Evolutionary conservation across 2,888 invertebrate species (phyloP).

Genomic region (Heliconius ismenius): DNA sequence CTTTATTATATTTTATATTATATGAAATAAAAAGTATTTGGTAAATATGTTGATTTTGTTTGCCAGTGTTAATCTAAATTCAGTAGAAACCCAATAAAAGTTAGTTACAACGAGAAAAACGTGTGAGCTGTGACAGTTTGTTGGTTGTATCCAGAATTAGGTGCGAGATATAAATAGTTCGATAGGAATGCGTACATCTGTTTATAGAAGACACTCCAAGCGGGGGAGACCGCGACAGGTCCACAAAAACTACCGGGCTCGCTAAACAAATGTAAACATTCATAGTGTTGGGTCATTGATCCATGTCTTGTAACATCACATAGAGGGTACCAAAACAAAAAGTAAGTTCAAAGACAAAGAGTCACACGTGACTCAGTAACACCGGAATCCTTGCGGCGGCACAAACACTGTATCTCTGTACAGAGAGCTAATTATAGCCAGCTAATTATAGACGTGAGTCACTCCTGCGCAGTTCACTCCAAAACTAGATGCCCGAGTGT

Average conservation of each 20-base stretch:
- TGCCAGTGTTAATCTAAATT: neutral
- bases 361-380: constrained; percentile 59
- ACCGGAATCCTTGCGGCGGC: constrained; percentile 54
- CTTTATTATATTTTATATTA: no score
- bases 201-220: constrained; percentile 69
- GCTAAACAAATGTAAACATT: constrained; percentile 22
- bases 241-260: constrained; percentile 47
- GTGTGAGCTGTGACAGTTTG: constrained; percentile 50
- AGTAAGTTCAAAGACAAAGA: constrained; percentile 56
- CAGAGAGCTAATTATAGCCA: constrained; percentile 67
- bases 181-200: constrained; percentile 73
- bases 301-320: constrained; percentile 19
- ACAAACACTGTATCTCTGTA: constrained; percentile 58
- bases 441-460: constrained; percentile 72
- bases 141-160: constrained; percentile 68
- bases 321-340: constrained; percentile 36
- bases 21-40: neutral
- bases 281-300: neutral
- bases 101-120: constrained; percentile 38
- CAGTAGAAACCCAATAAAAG: constrained; percentile 22
- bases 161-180: constrained; percentile 64
- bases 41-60: no score
- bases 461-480: constrained; percentile 62
- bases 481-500: constrained; percentile 49
- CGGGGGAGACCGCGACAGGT: constrained; percentile 69